Evolutionary conservation across 2,888 invertebrate species (phyloP).

Genomic region (Yponomeuta sedellus): DNA sequence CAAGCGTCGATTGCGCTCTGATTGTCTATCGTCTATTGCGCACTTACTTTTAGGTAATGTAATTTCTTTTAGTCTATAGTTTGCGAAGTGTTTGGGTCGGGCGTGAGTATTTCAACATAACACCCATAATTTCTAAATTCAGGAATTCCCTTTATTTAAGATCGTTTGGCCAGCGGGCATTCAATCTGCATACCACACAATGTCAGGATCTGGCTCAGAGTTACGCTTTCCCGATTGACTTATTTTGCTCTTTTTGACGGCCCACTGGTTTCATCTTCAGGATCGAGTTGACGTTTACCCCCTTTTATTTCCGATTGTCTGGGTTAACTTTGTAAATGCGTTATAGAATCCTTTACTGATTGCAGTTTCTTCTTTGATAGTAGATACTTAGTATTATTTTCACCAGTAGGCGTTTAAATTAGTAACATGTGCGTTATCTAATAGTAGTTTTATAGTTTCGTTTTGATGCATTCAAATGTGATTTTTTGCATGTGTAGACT

Average conservation of each 20-base stretch:
- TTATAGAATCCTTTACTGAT: neutral
- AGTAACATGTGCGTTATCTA: no score
- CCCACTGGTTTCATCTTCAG: neutral
- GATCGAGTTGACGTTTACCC: neutral
- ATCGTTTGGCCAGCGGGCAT: neutral
- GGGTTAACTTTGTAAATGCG: neutral
- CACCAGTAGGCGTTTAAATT: neutral
- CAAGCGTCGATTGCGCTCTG: no score
- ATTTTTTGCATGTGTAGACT: no score
- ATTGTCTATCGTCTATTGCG: no score
- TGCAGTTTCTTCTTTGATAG: neutral
- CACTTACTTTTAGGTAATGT: no score
- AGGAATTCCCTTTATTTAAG: neutral
- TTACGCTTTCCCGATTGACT: neutral
- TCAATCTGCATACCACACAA: neutral
- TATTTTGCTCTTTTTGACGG: neutral
- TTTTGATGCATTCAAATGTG: no score
- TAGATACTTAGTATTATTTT: neutral
- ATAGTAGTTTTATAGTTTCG: no score
- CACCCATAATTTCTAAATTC: no score
- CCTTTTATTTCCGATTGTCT: neutral
- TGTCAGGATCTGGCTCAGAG: neutral
- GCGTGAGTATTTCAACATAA: no score
- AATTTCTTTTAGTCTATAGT: no score
- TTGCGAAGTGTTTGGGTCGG: no score